Conservation (phyloP, 2,888 invertebrate genomes). For the Drosophila melanosoma region DNA sequence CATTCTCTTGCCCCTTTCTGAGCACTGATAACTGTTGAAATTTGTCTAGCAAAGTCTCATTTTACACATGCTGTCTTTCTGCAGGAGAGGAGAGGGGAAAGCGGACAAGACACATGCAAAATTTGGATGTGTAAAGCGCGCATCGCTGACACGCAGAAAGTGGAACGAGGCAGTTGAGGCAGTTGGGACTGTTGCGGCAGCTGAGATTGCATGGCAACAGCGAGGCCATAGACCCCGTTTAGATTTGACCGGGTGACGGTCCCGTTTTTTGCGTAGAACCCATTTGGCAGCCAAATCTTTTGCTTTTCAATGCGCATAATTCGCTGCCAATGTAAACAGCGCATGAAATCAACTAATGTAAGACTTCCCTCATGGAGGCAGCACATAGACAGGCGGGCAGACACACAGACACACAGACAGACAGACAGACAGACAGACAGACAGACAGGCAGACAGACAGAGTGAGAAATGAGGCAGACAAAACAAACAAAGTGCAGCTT, state of each 20-base stretch:
- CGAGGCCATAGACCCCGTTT: conserved; percentile 28
- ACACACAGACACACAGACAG: neutral
- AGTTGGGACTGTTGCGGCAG: neutral
- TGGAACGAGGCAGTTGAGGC: conserved; percentile 5
- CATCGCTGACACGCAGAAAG: conserved; percentile 29
- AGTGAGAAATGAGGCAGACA: conserved; percentile 70
- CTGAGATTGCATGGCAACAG: conserved; percentile 2
- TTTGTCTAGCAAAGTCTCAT: conserved; percentile 48
- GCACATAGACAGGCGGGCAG: conserved; percentile 21
- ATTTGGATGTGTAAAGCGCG: conserved; percentile 5
- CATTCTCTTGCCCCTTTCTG: conserved; percentile 3
- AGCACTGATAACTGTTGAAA: conserved; percentile 32
- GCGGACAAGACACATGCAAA: conserved; percentile 23
- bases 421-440: neutral
- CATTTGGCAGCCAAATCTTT: conserved; percentile 68
- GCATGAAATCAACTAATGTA: conserved; percentile 80
- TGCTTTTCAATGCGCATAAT: conserved; percentile 76
- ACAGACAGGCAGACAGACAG: conserved; percentile 27
- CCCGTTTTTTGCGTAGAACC: neutral
- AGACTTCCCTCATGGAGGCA: conserved; percentile 56
- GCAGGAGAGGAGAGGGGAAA: neutral
- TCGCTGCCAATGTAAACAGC: conserved; percentile 80
- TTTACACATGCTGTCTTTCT: conserved; percentile 32
- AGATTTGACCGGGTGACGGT: neutral
- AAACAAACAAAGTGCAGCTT: conserved; percentile 71